A percentile compares a stretch with the other conserved stretches of the same genome.
Conservation (phyloP, 2,113 vertebrate species). For the Leucopsar rothschildi region DNA sequence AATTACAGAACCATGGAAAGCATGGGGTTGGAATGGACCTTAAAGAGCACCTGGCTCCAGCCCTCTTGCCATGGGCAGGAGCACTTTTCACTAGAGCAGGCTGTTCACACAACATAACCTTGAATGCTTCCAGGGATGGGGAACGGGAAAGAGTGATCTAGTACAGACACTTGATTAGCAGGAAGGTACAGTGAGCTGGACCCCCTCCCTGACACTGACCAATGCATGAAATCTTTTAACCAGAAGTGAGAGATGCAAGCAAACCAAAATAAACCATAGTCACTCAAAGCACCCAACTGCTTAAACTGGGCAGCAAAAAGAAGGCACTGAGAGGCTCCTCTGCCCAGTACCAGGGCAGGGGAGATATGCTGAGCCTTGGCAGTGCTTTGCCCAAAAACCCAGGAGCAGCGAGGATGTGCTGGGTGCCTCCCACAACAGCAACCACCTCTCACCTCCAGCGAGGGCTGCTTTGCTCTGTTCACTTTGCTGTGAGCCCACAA, state of each 20-base stretch:
- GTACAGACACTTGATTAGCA: background rate
- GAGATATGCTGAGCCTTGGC: background rate
- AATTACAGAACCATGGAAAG: background rate
- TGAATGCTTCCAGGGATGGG: background rate
- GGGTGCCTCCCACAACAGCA: accelerated
- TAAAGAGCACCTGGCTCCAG: background rate
- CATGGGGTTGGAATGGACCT: background rate
- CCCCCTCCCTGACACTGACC: background rate
- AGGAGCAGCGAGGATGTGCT: background rate
- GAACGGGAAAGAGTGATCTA: background rate
- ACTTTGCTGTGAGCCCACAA: background rate
- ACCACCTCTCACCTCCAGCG: background rate
- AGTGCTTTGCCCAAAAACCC: background rate
- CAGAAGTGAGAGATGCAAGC: background rate
- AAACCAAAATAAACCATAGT: background rate
- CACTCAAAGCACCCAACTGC: background rate
- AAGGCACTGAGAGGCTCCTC: background rate
- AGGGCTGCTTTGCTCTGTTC: background rate
- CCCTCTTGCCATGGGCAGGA: background rate
- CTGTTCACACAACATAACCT: background rate
- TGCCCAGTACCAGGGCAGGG: background rate
- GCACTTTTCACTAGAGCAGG: background rate
- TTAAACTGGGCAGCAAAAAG: background rate
- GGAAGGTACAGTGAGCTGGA: background rate
- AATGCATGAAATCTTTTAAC: background rate